Conservation (phyloP, 2,113 vertebrate genomes). For the Nymphicus hollandicus region DNA sequence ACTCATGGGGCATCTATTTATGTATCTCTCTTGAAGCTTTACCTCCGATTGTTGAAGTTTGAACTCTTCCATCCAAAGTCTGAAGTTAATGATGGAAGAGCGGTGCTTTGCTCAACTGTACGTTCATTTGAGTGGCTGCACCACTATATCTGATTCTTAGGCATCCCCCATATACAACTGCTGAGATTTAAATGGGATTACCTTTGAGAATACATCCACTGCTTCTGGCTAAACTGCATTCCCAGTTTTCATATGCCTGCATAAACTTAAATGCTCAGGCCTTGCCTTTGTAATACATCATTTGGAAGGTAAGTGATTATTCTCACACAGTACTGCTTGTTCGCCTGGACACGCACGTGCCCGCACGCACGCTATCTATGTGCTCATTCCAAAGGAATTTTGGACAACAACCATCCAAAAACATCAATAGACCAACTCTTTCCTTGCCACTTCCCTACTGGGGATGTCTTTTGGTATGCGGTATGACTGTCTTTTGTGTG, state of each 20-base stretch:
- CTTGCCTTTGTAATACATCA: neutral
- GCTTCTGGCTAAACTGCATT: neutral
- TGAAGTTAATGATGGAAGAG: rapidly evolving
- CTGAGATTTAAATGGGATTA: neutral
- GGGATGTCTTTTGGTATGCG: neutral
- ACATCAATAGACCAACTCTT: neutral
- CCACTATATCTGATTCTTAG: neutral
- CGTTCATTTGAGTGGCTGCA: neutral
- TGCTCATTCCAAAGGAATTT: slow-evolving; percentile 13
- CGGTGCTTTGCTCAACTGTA: neutral
- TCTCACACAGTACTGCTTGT: neutral
- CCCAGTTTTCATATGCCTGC: neutral
- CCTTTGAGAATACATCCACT: neutral
- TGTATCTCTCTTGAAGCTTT: neutral
- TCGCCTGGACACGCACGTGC: neutral
- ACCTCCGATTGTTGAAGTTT: neutral
- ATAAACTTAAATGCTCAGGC: neutral
- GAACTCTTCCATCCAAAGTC: neutral
- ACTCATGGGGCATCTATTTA: neutral
- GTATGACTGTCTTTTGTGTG: rapidly evolving
- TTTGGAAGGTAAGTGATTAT: neutral
- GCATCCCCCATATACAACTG: neutral
- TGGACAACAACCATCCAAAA: neutral
- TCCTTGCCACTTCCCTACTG: neutral
- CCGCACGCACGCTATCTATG: neutral